Evolutionary conservation across 2,113 vertebrate genomes (phyloP).

Genomic region (Chiloscyllium plagiosum): DNA sequence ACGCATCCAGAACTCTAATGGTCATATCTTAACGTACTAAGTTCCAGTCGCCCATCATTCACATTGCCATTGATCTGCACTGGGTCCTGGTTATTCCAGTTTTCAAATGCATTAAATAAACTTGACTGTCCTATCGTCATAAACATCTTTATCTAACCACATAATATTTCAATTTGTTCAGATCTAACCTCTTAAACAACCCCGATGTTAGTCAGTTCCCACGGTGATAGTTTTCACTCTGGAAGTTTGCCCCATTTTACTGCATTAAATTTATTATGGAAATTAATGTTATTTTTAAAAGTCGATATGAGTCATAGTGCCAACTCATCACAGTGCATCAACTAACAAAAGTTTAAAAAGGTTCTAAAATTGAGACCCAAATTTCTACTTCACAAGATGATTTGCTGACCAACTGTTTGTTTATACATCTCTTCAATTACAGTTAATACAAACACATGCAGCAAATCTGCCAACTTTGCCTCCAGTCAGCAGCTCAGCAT

Average conservation of each 20-base stretch:
- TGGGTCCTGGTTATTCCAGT: not conserved
- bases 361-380: not conserved
- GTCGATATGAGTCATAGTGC: not conserved
- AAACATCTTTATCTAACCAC: not conserved
- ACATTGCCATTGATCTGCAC: not conserved
- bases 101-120: not conserved
- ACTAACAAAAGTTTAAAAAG: not conserved
- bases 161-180: not conserved
- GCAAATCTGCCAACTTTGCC: not conserved
- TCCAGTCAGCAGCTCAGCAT: not conserved
- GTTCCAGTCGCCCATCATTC: not conserved
- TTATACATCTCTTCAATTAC: not conserved
- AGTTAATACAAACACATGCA: not conserved
- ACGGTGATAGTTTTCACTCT: not conserved
- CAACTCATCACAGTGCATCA: not conserved
- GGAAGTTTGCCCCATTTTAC: not conserved
- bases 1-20: not conserved
- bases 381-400: not conserved
- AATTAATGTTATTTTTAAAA: not conserved
- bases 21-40: not conserved
- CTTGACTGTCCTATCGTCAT: not conserved
- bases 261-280: not conserved
- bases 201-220: not conserved
- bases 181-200: not conserved
- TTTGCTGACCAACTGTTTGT: not conserved